Conservation (phyloP, 92 coral and sea anemone genomes). For the Epizoanthus fatuus region DNA sequence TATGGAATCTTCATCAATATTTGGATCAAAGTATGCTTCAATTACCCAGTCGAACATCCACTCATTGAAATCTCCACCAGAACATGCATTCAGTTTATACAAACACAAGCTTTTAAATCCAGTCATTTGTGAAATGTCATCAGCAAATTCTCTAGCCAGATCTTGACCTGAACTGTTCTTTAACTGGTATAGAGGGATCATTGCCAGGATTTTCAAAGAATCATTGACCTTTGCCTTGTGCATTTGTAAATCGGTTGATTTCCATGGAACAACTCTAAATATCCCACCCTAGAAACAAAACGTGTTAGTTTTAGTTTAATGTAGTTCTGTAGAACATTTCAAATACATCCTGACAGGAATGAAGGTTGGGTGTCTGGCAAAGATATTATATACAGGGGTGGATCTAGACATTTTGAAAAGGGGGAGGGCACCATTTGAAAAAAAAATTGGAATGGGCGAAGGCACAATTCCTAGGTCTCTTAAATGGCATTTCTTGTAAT, state of each 20-base stretch:
- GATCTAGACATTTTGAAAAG: too few relatives aligned
- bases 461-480: too few relatives aligned
- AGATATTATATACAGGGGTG: too few relatives aligned
- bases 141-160: constrained; percentile 51
- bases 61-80: constrained; percentile 64
- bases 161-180: constrained; percentile 49
- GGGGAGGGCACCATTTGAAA: too few relatives aligned
- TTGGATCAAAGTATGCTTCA: constrained; percentile 78
- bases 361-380: too few relatives aligned
- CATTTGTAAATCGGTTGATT: constrained; percentile 46
- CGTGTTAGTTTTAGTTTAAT: too few relatives aligned
- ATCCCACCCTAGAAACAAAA: constrained; percentile 73
- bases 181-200: constrained; percentile 70
- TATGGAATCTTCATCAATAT: constrained; percentile 49
- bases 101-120: constrained; percentile 83
- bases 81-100: constrained; percentile 75
- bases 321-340: too few relatives aligned
- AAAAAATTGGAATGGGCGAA: too few relatives aligned
- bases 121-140: constrained; percentile 50
- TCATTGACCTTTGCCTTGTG: constrained; percentile 63
- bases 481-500: too few relatives aligned
- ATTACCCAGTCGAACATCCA: constrained; percentile 88
- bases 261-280: constrained; percentile 63
- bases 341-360: too few relatives aligned
- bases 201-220: constrained; percentile 77